Percentiles rank a stretch among this genome's conserved stretches.
Evolutionary conservation across 2,113 vertebrate genomes (phyloP).

Genomic region (Hypanus sabinus): DNA sequence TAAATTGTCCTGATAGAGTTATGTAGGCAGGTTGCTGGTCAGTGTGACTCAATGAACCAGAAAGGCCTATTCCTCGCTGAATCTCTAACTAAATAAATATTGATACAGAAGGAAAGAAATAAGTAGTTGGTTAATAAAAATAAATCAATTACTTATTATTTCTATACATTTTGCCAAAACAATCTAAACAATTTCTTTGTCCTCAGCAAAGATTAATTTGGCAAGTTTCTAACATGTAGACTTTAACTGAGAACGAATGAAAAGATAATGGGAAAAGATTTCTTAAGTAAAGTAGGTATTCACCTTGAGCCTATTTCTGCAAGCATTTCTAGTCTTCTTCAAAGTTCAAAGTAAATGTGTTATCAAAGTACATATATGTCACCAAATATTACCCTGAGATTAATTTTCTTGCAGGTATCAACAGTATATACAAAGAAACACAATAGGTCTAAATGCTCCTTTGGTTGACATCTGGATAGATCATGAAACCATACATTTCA

Average conservation of each 20-base stretch:
- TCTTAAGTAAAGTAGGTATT: neutral
- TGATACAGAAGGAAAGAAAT: neutral
- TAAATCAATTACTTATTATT: neutral
- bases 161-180: neutral
- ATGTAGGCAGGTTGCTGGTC: too few species aligned
- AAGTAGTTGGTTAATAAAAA: neutral
- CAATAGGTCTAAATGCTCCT: too few species aligned
- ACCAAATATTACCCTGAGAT: too few species aligned
- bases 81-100: neutral
- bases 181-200: neutral
- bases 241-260: neutral
- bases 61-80: too few species aligned
- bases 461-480: too few species aligned
- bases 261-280: neutral
- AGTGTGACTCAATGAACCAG: too few species aligned
- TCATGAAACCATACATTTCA: too few species aligned
- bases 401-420: too few species aligned
- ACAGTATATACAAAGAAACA: too few species aligned
- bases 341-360: too few species aligned
- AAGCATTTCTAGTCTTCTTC: neutral
- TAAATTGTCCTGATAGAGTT: too few species aligned
- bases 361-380: too few species aligned
- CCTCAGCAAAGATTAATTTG: slow-evolving; percentile 5
- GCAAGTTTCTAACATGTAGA: neutral
- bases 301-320: neutral